phyloP scores from a whole-genome alignment of 2,888 invertebrate species.

The Escarpia spicata region DNA sequence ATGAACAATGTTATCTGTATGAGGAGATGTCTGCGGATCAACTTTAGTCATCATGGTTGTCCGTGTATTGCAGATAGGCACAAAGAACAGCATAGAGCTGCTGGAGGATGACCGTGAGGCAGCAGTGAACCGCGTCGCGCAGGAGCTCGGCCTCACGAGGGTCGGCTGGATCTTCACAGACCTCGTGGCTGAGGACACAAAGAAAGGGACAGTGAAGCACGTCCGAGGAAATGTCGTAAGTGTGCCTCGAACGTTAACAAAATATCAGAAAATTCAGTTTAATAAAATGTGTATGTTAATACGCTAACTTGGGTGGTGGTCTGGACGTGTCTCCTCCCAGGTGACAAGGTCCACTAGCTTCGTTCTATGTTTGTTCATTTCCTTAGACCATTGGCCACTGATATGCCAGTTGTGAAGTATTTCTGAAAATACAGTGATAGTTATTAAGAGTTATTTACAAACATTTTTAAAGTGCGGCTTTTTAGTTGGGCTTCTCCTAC shows the following conservation, averaged over 20 bases:
- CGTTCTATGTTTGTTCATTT: too few relatives aligned
- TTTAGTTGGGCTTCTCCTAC: too few relatives aligned
- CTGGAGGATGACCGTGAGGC: conserved; percentile 76
- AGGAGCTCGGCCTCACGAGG: conserved; percentile 78
- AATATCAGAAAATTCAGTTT: too few relatives aligned
- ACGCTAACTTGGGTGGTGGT: too few relatives aligned
- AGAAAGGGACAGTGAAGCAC: conserved; percentile 78
- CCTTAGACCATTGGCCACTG: too few relatives aligned
- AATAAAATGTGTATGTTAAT: too few relatives aligned
- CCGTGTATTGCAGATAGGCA: conserved; percentile 30
- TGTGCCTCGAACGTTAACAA: conserved; percentile 24
- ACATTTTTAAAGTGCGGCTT: too few relatives aligned
- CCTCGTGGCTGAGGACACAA: conserved; percentile 85
- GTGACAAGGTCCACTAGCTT: too few relatives aligned
- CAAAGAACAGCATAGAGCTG: conserved; percentile 64
- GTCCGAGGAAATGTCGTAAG: conserved; percentile 72
- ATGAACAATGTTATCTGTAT: conserved; percentile 19
- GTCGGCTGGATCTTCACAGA: conserved; percentile 99
- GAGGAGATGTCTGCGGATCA: not conserved
- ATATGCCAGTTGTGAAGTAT: too few relatives aligned
- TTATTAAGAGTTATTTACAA: too few relatives aligned
- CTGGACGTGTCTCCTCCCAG: too few relatives aligned
- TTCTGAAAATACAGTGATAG: too few relatives aligned
- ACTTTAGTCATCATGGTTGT: not conserved
- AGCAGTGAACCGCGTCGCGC: conserved; percentile 81